These are phyloP conservation scores for Microcebus griseorufus DNA, from an alignment of 2,113 vertebrate species.

Conservation along the genomic window DNA sequence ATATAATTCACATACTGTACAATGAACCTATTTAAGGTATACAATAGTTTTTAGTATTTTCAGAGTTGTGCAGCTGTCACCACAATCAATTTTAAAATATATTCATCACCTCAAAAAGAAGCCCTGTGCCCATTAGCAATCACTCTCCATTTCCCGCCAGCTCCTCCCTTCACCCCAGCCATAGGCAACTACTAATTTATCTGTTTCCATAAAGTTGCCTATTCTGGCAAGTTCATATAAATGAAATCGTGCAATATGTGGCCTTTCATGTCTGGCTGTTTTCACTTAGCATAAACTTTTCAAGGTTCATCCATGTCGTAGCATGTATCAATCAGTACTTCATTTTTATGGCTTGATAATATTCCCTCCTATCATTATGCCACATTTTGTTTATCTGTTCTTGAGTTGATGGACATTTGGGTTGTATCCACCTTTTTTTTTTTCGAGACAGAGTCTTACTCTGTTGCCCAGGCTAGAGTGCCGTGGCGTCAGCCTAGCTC, in stretches of 20 bases:
- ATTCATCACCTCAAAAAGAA: constrained; percentile 24
- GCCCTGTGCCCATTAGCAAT: background rate
- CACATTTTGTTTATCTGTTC: constrained; percentile 23
- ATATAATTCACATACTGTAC: constrained; percentile 21
- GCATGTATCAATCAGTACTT: background rate
- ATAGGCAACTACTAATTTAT: constrained; percentile 4
- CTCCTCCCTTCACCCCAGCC: background rate
- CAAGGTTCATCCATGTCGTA: background rate
- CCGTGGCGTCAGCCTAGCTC: too few species aligned
- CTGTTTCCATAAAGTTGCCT: constrained; percentile 39
- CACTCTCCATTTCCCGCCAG: background rate
- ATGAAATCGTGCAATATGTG: constrained; percentile 9
- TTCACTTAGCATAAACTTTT: constrained; percentile 15
- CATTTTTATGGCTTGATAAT: background rate
- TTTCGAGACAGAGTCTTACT: too few species aligned
- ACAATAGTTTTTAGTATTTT: background rate
- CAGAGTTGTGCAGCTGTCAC: background rate
- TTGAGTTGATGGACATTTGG: background rate
- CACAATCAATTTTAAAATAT: constrained; percentile 32
- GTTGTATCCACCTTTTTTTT: constrained; percentile 36
- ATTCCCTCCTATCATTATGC: background rate
- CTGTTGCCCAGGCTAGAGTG: too few species aligned
- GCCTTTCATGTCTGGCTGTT: constrained; percentile 12
- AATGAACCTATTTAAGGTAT: background rate
- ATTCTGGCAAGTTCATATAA: constrained; percentile 11